Evolutionary conservation across 2,888 invertebrate species (phyloP).

Genomic region (Cremastinae sp.): DNA sequence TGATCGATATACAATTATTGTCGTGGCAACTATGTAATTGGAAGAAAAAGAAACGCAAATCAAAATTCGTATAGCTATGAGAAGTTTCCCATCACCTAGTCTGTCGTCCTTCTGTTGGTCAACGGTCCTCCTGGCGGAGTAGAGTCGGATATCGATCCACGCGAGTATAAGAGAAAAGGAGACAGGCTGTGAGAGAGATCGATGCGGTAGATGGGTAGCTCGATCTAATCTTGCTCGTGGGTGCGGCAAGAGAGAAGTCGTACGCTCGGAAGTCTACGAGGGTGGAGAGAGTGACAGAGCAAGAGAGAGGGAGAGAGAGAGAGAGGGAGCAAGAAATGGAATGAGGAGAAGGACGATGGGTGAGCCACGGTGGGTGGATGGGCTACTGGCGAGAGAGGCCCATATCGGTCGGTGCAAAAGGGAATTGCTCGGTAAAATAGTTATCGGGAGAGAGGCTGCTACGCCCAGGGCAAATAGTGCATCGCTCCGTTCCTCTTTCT

Average conservation of each 20-base stretch:
- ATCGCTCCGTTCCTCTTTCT: constrained; percentile 9
- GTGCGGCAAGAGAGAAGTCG: constrained; percentile 52
- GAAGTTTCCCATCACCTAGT: constrained; percentile 40
- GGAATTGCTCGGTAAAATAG: constrained; percentile 68
- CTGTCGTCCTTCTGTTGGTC: constrained; percentile 64
- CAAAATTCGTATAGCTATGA: constrained; percentile 44
- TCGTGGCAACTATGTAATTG: too few species aligned
- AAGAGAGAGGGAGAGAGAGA: constrained; percentile 20
- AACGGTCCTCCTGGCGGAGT: constrained; percentile 69
- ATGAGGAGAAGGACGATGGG: constrained; percentile 29
- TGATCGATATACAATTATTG: too few species aligned
- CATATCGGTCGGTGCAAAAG: constrained; percentile 65
- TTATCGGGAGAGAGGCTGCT: constrained; percentile 52
- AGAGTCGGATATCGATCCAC: constrained; percentile 71
- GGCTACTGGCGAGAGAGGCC: constrained; percentile 38
- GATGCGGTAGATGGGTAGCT: constrained; percentile 48
- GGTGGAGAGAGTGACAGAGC: constrained; percentile 12
- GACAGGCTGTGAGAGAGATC: constrained; percentile 37
- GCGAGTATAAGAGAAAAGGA: constrained; percentile 38
- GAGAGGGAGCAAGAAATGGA: constrained; percentile 30
- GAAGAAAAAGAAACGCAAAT: constrained; percentile 32
- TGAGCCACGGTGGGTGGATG: constrained; percentile 21
- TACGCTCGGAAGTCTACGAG: constrained; percentile 37
- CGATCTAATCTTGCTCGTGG: constrained; percentile 59
- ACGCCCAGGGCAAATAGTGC: constrained; percentile 49